Evolutionary conservation across 2,797 vertebrate genomes (phyloP).

Genomic region (Clamator glandarius): DNA sequence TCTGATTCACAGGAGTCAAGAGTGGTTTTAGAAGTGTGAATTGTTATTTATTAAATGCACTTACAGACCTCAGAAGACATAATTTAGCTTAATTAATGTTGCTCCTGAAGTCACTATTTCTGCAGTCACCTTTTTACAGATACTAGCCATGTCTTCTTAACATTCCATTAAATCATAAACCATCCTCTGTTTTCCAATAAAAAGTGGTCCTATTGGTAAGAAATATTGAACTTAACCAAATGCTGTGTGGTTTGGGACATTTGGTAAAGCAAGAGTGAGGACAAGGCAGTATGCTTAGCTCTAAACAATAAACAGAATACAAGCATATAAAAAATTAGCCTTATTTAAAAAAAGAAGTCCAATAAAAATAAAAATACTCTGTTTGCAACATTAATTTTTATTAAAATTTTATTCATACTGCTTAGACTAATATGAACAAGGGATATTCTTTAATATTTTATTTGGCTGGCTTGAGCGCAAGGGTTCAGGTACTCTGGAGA

Average conservation of each 20-base stretch:
- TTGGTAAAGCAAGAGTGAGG: neutral
- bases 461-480: neutral
- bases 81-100: neutral
- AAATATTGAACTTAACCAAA: neutral
- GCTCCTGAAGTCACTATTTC: neutral
- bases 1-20: neutral
- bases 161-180: neutral
- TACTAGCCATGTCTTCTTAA: neutral
- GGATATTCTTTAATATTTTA: conserved; percentile 32
- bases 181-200: neutral
- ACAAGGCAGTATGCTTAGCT: neutral
- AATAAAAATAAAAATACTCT: neutral
- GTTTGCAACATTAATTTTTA: neutral
- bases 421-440: neutral
- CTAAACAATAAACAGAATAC: neutral
- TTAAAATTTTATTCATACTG: neutral
- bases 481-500: neutral
- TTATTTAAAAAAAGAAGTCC: neutral
- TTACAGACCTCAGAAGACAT: neutral
- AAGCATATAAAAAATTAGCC: neutral
- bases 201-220: neutral
- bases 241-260: neutral
- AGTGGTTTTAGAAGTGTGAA: neutral
- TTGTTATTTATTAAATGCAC: conserved; percentile 18
- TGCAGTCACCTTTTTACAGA: neutral